Percentiles rank a stretch among this genome's conserved stretches.
Conservation (phyloP, 2,888 invertebrate species). For the Rhabditoides inermis region DNA sequence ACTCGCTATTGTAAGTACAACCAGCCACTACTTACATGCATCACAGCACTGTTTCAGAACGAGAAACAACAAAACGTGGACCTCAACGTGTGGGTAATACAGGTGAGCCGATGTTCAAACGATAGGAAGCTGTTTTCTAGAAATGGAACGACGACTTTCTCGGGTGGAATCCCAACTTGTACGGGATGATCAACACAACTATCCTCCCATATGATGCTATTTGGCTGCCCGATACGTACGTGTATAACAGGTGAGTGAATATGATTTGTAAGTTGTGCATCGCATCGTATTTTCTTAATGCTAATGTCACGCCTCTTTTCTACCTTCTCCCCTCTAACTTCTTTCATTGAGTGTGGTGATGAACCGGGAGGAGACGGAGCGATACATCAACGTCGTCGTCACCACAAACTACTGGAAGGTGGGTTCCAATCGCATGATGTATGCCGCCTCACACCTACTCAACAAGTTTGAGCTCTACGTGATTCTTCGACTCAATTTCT, state of each 20-base stretch:
- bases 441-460: no score
- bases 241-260: conserved; percentile 35
- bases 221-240: conserved; percentile 48
- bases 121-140: conserved; percentile 13
- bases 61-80: conserved; percentile 50
- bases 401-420: conserved; percentile 49
- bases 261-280: neutral
- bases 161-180: conserved; percentile 47
- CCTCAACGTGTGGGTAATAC: conserved; percentile 50
- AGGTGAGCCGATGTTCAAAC: conserved; percentile 6
- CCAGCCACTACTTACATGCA: neutral
- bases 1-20: conserved; percentile 38
- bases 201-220: conserved; percentile 46
- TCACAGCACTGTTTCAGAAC: conserved; percentile 29
- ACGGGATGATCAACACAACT: conserved; percentile 48
- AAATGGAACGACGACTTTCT: conserved; percentile 50
- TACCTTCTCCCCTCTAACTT: neutral
- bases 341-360: conserved; percentile 39
- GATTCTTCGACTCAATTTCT: no score
- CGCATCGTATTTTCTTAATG: neutral
- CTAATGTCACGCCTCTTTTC: neutral
- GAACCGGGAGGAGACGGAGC: conserved; percentile 50
- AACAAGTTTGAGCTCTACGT: no score
- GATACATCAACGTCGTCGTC: conserved; percentile 49
- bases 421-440: no score